phyloP scores from a whole-genome alignment of 2,888 invertebrate genomes.

The Netelia virgata region DNA sequence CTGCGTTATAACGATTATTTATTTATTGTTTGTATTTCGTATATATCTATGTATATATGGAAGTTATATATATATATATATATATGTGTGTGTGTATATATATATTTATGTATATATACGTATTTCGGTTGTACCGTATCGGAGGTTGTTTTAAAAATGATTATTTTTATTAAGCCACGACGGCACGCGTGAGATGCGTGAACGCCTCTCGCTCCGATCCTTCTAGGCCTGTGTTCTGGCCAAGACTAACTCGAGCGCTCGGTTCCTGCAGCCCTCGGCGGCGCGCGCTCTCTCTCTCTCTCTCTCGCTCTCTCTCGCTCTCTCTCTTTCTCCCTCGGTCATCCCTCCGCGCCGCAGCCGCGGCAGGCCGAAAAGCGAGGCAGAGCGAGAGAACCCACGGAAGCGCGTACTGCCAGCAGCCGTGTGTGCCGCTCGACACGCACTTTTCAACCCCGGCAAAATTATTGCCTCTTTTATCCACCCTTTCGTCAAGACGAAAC shows the following conservation, averaged over 20 bases:
- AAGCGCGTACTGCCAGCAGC: slow-evolving; percentile 5
- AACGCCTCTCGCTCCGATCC: slow-evolving; percentile 76
- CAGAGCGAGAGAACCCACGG: slow-evolving; percentile 24
- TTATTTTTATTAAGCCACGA: slow-evolving; percentile 47
- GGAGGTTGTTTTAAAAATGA: background rate
- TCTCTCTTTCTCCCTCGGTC: slow-evolving; percentile 74
- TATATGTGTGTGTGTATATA: background rate
- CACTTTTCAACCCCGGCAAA: slow-evolving; percentile 81
- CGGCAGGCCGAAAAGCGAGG: slow-evolving; percentile 42
- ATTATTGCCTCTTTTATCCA: slow-evolving; percentile 75
- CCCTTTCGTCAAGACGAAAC: background rate
- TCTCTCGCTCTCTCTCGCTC: slow-evolving; percentile 5
- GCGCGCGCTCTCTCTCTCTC: slow-evolving; percentile 58
- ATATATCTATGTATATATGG: background rate
- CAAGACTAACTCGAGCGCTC: slow-evolving; percentile 84
- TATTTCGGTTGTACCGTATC: slow-evolving; percentile 7
- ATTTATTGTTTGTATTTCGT: slow-evolving; percentile 30
- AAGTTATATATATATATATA: slow-evolving; percentile 36
- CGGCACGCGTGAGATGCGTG: slow-evolving; percentile 67
- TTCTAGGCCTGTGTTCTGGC: slow-evolving; percentile 84
- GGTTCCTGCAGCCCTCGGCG: slow-evolving; percentile 82
- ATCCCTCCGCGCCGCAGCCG: slow-evolving; percentile 80
- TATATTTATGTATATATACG: slow-evolving; percentile 2
- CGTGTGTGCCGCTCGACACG: slow-evolving; percentile 73
- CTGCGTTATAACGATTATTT: slow-evolving; percentile 34